Evolutionary conservation across 1,140 invertebrate species (phyloP), one percentile per base, ranked within the genome.

Genomic region (Halesus radiatus): DNA sequence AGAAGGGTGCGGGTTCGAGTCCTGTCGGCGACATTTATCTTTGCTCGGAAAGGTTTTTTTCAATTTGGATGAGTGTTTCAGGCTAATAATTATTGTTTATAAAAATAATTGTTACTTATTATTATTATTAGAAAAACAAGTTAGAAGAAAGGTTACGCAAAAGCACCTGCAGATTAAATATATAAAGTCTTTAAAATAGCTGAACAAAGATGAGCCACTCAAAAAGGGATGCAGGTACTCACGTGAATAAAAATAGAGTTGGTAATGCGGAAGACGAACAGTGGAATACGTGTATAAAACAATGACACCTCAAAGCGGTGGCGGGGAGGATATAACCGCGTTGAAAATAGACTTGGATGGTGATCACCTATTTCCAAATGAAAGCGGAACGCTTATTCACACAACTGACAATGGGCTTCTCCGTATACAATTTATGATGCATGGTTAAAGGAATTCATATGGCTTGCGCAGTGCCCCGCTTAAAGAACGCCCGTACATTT

Each of bases 331-430:
- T 8, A 45, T 13, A 15, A 29, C 8, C 6, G 23, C 13, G 62
- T 29, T 37, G 23, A 37, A 66, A 37, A 66, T 66, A 66, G 29
- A 66, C 29, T 18, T 29, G 62, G 62, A 37, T 66, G 62, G 32
- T 37, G 62, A 66, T 66, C 62, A 66, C 62, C 62, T 66, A 66
- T 29, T 66, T 66, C 32, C 8, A 60, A 60, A 60, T 60, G 56
- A 66, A 66, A 37, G 62, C 62, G 26, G 62, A 66, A 32, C 62
- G 62, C 62, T 66, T 66, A 66, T 32, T 66, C 62, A 66, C 26
- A 4, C 23, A 32, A 66, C 62, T 66, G 62, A 66, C 62, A 37
- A 32, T 29, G 23, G 62, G 3, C 23, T 66, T 66, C 32, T 18
- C n/a, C 16, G 62, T 66, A 66, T 66, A 66, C 15, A 16, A 32